These are phyloP conservation scores for Potamilus streckersoni DNA, from an alignment of 1,140 invertebrate species.

Conservation along the genomic window DNA sequence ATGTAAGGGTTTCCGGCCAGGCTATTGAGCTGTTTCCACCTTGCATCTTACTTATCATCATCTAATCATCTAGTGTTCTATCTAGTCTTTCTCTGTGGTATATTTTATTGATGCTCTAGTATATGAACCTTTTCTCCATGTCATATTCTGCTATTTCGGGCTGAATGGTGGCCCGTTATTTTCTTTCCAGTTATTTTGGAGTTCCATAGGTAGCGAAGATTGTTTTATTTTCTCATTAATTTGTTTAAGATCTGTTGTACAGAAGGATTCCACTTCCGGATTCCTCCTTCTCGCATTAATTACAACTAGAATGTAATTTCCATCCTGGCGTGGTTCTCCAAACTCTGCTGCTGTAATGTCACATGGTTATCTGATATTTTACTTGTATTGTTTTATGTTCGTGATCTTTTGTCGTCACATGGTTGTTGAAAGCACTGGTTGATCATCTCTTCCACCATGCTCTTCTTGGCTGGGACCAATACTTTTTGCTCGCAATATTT, in stretches of 20 bases:
- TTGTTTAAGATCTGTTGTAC: slow-evolving; percentile 16
- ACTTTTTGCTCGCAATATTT: slow-evolving; percentile 32
- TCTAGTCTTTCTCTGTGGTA: neutral
- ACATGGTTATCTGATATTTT: slow-evolving; percentile 30
- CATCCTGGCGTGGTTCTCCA: slow-evolving; percentile 34
- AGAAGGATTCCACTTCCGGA: slow-evolving; percentile 33
- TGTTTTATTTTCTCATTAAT: slow-evolving; percentile 3
- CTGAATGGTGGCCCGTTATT: slow-evolving; percentile 13
- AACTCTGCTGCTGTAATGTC: slow-evolving; percentile 42
- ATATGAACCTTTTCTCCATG: slow-evolving; percentile 12
- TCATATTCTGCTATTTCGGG: slow-evolving; percentile 3
- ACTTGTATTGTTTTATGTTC: slow-evolving; percentile 15
- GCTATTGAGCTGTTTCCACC: neutral
- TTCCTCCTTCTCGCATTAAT: slow-evolving; percentile 47
- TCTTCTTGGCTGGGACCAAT: slow-evolving; percentile 38
- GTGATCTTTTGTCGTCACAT: slow-evolving; percentile 26
- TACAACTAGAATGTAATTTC: slow-evolving; percentile 36
- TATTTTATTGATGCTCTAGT: slow-evolving; percentile 7
- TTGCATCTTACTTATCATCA: neutral
- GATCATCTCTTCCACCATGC: slow-evolving; percentile 27
- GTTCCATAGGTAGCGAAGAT: slow-evolving; percentile 14
- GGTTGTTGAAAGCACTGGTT: slow-evolving; percentile 34
- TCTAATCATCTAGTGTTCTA: neutral
- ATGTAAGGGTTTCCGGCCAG: neutral
- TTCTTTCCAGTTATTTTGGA: neutral